Percentiles rank a stretch among this genome's conserved stretches.
phyloP scores from a whole-genome alignment of 2,797 vertebrate genomes.

The Naso thynnoides region DNA sequence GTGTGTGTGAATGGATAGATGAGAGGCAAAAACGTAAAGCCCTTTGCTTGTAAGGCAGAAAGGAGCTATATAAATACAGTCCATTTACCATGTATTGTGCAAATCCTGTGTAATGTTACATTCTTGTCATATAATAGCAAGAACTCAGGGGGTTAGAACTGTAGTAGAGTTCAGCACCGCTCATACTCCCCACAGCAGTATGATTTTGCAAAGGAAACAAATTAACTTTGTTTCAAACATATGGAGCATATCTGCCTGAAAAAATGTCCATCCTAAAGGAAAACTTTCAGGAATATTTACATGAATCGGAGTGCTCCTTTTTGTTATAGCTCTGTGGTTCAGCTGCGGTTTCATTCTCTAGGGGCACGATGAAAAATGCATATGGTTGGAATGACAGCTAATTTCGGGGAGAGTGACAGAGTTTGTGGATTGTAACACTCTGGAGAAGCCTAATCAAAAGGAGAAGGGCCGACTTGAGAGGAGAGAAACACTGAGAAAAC shows the following conservation, averaged over 20 bases:
- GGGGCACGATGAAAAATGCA: slow-evolving; percentile 69
- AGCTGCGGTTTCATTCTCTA: slow-evolving; percentile 33
- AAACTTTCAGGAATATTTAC: slow-evolving; percentile 25
- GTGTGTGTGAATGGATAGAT: neutral
- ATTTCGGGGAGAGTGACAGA: slow-evolving; percentile 74
- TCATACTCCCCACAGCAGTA: neutral
- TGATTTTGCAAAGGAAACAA: neutral
- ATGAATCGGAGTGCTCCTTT: neutral
- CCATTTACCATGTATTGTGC: neutral
- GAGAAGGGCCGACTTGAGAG: slow-evolving; percentile 69
- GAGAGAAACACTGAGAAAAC: slow-evolving; percentile 73
- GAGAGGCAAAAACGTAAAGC: neutral
- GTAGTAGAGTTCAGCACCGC: neutral
- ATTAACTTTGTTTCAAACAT: slow-evolving; percentile 7
- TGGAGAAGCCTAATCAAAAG: slow-evolving; percentile 77
- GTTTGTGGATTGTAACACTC: slow-evolving; percentile 75
- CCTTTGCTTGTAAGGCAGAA: neutral
- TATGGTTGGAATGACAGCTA: slow-evolving; percentile 69
- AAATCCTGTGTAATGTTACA: slow-evolving; percentile 1
- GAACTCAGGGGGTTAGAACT: neutral
- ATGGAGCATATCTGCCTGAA: slow-evolving; percentile 3
- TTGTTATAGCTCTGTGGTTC: slow-evolving; percentile 32
- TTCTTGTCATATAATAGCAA: neutral
- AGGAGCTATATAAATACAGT: neutral
- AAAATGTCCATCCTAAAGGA: slow-evolving; percentile 1